These are phyloP conservation scores for Silurus lanzhouensis DNA, from an alignment of 2,797 vertebrate genomes.

Conservation along the genomic window DNA sequence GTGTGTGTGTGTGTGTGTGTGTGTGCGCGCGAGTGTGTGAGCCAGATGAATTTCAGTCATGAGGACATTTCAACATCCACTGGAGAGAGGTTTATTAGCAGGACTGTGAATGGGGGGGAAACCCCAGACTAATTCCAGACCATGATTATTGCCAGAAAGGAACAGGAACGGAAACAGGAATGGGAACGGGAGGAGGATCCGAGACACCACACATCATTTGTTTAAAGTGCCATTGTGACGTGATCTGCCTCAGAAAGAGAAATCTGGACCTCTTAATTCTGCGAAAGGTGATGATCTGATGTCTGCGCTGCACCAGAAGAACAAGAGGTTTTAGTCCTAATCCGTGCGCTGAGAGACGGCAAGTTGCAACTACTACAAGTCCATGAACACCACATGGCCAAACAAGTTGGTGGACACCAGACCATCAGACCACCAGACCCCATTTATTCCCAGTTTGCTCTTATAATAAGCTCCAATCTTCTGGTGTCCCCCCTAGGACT, in stretches of 20 bases:
- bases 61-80: constrained; percentile 1
- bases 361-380: no score
- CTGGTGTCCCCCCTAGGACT: no score
- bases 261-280: no score
- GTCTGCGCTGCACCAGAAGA: neutral
- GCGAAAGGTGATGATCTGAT: no score
- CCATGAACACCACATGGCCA: no score
- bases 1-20: neutral
- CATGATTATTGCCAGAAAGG: neutral
- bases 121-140: neutral
- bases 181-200: neutral
- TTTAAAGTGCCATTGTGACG: neutral
- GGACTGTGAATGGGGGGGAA: neutral
- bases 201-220: neutral
- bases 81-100: neutral
- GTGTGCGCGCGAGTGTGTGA: neutral
- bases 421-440: no score
- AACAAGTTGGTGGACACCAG: no score
- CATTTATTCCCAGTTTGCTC: no score
- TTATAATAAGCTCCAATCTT: no score
- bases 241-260: no score
- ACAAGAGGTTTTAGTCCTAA: neutral
- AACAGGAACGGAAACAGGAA: neutral
- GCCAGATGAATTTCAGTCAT: neutral
- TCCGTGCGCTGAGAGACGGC: no score